Evolutionary conservation across 1,140 invertebrate genomes (phyloP).

Genomic region (Sinella curviseta): DNA sequence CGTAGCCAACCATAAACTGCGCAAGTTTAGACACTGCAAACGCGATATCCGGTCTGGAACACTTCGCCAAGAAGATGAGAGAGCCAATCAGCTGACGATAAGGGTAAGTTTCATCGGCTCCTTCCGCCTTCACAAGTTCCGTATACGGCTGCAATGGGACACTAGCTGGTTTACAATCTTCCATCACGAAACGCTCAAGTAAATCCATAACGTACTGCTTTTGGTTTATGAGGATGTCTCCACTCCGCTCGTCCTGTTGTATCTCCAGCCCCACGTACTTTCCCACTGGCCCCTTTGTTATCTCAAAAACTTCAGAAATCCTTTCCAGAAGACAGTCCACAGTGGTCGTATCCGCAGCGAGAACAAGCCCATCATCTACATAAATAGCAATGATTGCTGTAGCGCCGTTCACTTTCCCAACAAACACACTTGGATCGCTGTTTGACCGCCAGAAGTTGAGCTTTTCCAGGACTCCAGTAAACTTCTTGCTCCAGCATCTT

Average conservation of each 20-base stretch:
- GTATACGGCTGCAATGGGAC: neutral
- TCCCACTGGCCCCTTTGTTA: slow-evolving; percentile 37
- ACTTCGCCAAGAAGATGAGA: slow-evolving; percentile 54
- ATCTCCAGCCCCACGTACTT: neutral
- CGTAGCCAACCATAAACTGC: slow-evolving; percentile 52
- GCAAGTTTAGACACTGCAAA: slow-evolving; percentile 53
- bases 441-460: neutral
- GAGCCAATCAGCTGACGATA: slow-evolving; percentile 53
- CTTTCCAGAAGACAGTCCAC: neutral
- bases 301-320: neutral
- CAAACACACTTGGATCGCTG: neutral
- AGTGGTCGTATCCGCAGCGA: neutral
- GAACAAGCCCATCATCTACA: slow-evolving; percentile 51
- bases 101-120: neutral
- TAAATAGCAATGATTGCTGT: slow-evolving; percentile 48
- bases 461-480: slow-evolving; percentile 8
- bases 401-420: neutral
- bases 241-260: neutral
- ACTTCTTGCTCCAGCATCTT: slow-evolving; percentile 51
- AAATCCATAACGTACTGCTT: neutral
- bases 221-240: neutral
- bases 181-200: neutral
- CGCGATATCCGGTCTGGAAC: slow-evolving; percentile 55
- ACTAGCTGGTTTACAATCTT: neutral
- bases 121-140: neutral